Evolutionary conservation across 2,797 vertebrate genomes (phyloP), one percentile per base, ranked within the genome.

Genomic region (Fringilla coelebs): DNA sequence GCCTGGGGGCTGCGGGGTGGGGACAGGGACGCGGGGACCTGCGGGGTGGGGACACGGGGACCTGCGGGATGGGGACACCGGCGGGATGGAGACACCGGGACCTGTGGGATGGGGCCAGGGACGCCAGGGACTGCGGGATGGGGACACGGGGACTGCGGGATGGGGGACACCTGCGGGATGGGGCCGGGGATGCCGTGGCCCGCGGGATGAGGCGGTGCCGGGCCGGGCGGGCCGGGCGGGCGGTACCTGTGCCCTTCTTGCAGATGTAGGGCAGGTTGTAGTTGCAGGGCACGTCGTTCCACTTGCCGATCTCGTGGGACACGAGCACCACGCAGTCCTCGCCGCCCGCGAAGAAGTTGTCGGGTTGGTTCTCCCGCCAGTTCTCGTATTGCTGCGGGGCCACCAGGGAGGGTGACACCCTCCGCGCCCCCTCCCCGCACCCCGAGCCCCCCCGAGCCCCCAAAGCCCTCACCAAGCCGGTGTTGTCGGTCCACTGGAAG

Each of bases 221-320:
- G n/a, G 55, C 55, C 4, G n/a, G 22, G n/a, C 55, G 4, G 22
- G 32, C 13, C 3, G 43, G 24, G 29, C 34, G 10, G 74, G 73
- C 8, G 2, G 58, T 97, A 99, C 99, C 99, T 98, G 99, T 99
- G 97, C 99, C 99, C 81, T 99, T 99, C 98, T 99, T 99, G 98
- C 99, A 99, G 98, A 99, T 98, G 38, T 99, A 99, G 82, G 99
- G 99, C 96, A 99, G 98, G 95, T 99, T 99, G 98, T 99, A 99
- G 98, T 99, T 99, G 98, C 99, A 99, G 85, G 99, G 99, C 43
- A 99, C 99, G 4, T 99, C 99, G 4, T 99, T 99, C 99, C 99
- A 99, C 93, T 98, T 99, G 84, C 99, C 98, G 3, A 98, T 98
- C 97, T 99, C 99, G 12, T 99, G 99, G 6, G 99, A 98, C 87